Conservation (phyloP, 1,140 invertebrate species). For the Solen grandis region DNA sequence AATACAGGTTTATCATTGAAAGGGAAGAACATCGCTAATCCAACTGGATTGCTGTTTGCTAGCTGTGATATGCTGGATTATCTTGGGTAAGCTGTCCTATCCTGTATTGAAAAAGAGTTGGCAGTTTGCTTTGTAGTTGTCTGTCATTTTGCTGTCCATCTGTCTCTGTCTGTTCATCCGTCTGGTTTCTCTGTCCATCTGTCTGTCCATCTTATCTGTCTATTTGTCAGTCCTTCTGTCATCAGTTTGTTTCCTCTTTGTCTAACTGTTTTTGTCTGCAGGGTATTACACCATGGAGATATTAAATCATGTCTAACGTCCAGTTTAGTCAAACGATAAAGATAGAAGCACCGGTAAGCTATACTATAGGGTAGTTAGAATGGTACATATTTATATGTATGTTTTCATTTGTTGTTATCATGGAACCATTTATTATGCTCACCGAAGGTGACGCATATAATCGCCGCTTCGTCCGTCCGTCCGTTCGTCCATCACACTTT, state of each 20-base stretch:
- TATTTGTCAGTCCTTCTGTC: not conserved
- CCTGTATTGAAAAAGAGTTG: not conserved
- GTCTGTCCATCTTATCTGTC: not conserved
- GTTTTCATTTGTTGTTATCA: no score
- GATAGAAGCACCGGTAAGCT: no score
- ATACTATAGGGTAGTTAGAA: no score
- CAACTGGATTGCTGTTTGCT: constrained; percentile 98
- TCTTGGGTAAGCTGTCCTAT: constrained; percentile 85
- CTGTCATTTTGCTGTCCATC: constrained; percentile 17
- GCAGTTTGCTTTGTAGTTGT: not conserved
- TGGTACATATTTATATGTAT: no score
- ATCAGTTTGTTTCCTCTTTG: not conserved
- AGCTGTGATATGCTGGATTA: constrained; percentile 96
- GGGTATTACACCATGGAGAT: not conserved
- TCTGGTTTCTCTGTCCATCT: not conserved
- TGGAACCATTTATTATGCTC: no score
- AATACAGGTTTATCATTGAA: constrained; percentile 83
- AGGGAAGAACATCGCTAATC: constrained; percentile 99
- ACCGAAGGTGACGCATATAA: no score
- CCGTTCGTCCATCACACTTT: no score
- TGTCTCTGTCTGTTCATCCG: not conserved
- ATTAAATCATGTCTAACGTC: no score
- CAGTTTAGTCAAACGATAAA: no score
- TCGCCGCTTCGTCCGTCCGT: no score
- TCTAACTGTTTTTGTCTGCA: not conserved